These are phyloP conservation scores for Bufo bufo DNA, from an alignment of 2,113 vertebrate species.

Conservation along the genomic window DNA sequence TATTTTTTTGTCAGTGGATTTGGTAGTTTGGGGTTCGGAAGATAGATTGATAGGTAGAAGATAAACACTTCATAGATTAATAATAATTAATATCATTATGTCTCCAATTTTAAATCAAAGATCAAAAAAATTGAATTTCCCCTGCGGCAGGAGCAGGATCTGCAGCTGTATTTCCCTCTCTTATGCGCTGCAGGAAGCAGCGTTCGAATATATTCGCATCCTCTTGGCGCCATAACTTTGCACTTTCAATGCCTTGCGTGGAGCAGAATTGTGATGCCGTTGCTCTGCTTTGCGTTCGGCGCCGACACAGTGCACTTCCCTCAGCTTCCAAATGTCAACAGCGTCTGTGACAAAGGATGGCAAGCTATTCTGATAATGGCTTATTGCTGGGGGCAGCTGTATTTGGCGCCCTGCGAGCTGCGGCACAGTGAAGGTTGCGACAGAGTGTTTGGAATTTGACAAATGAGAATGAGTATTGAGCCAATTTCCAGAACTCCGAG, in stretches of 20 bases:
- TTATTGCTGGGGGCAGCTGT: not conserved
- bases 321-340: not conserved
- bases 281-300: not conserved
- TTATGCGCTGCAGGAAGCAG: not conserved
- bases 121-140: too few relatives aligned
- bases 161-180: not conserved
- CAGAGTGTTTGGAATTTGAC: not conserved
- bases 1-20: too few relatives aligned
- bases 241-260: not conserved
- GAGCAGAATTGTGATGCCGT: not conserved
- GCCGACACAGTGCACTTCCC: rapidly evolving
- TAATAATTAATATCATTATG: too few relatives aligned
- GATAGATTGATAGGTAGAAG: too few relatives aligned
- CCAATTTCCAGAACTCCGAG: not conserved
- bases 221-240: not conserved
- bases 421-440: not conserved
- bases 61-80: too few relatives aligned
- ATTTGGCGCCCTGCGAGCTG: not conserved
- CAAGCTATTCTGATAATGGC: not conserved
- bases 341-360: rapidly evolving
- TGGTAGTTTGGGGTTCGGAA: too few relatives aligned
- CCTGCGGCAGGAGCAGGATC: not conserved
- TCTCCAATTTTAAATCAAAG: too few relatives aligned
- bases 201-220: not conserved
- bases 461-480: not conserved